phyloP scores from a whole-genome alignment of 2,113 vertebrate genomes.

The Maylandia zebra region DNA sequence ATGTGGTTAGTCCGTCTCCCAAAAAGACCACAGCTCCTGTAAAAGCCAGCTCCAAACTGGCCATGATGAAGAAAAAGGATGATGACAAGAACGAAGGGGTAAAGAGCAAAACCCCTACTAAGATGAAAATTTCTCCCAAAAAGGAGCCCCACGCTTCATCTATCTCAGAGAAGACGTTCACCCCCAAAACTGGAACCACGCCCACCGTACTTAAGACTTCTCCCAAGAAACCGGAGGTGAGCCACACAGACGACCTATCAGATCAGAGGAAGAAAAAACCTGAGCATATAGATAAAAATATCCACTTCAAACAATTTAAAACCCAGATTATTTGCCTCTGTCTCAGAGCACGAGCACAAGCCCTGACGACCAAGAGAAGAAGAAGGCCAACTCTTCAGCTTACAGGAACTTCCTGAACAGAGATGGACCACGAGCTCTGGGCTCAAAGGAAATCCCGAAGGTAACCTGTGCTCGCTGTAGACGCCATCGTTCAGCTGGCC shows the following conservation, averaged over 20 bases:
- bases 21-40: conserved; percentile 40
- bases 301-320: background rate
- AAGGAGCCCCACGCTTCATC: conserved; percentile 28
- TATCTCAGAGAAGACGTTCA: conserved; percentile 16
- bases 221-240: conserved; percentile 84
- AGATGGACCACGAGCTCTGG: conserved; percentile 92
- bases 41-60: conserved; percentile 78
- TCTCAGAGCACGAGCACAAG: conserved; percentile 69
- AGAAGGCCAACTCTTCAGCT: conserved; percentile 78
- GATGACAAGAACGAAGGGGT: conserved; percentile 42
- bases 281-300: background rate
- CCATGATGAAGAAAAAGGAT: conserved; percentile 76
- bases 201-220: conserved; percentile 75
- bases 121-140: conserved; percentile 61
- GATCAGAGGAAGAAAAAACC: background rate
- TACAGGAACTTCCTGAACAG: conserved; percentile 91
- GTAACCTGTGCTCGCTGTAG: conserved; percentile 37
- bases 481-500: background rate
- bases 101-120: conserved; percentile 31
- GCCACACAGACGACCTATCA: background rate
- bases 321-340: background rate
- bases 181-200: conserved; percentile 64
- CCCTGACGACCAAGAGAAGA: conserved; percentile 90
- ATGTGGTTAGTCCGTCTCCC: conserved; percentile 46
- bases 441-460: conserved; percentile 91